Conservation (phyloP, 37 sponge, comb jelly and placozoan genomes). For the Beroe ovata region DNA sequence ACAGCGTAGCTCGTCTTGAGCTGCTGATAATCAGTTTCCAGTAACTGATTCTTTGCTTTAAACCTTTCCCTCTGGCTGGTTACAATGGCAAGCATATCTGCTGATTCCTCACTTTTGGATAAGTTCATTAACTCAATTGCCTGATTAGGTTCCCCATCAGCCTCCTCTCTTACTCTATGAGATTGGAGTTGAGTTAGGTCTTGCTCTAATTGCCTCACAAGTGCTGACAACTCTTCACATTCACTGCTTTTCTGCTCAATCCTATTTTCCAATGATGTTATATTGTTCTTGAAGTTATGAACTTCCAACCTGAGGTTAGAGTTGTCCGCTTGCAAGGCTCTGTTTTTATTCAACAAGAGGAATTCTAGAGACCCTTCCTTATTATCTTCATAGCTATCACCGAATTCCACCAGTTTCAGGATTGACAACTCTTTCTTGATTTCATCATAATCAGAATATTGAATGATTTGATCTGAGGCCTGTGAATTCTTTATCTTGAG, state of each 20-base stretch:
- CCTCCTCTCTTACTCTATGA: slow-evolving; percentile 55
- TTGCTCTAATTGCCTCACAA: slow-evolving; percentile 83
- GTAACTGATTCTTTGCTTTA: slow-evolving; percentile 79
- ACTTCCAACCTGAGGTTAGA: slow-evolving; percentile 56
- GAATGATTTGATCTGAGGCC: slow-evolving; percentile 62
- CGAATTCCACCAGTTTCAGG: slow-evolving; percentile 65
- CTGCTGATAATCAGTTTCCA: slow-evolving; percentile 83
- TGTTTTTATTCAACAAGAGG: slow-evolving; percentile 68
- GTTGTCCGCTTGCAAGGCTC: slow-evolving; percentile 53
- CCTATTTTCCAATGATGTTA: neutral
- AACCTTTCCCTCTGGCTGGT: slow-evolving; percentile 93
- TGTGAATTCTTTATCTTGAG: neutral
- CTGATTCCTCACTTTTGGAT: neutral
- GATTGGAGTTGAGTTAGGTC: slow-evolving; percentile 71
- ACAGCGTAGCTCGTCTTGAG: slow-evolving; percentile 73
- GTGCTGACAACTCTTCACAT: slow-evolving; percentile 10
- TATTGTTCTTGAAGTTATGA: neutral
- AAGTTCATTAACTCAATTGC: neutral
- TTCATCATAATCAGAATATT: slow-evolving; percentile 87
- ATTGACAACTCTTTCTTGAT: slow-evolving; percentile 82
- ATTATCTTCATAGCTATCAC: slow-evolving; percentile 3
- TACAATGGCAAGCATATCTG: slow-evolving; percentile 81
- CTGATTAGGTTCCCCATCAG: slow-evolving; percentile 42
- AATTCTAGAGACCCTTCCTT: slow-evolving; percentile 69
- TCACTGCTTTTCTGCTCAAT: slow-evolving; percentile 3